phyloP scores from a whole-genome alignment of 1,140 invertebrate genomes.

The Asobara japonica region DNA sequence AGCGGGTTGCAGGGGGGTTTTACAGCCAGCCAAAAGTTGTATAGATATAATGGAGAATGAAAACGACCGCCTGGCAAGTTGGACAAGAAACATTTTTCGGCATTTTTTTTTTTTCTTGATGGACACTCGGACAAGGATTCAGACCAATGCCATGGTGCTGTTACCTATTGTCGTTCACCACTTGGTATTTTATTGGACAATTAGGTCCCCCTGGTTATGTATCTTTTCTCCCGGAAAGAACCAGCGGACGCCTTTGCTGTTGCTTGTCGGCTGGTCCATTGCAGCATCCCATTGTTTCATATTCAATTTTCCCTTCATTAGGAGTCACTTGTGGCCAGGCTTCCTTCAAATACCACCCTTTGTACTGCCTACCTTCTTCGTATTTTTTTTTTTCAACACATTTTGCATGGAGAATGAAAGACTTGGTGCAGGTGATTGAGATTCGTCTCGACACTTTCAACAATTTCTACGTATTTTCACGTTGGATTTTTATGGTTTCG shows the following conservation, averaged over 20 bases:
- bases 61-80: constrained; percentile 31
- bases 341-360: background rate
- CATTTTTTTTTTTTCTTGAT: background rate
- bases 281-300: background rate
- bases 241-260: background rate
- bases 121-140: background rate
- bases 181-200: constrained; percentile 11
- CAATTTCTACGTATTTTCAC: constrained; percentile 36
- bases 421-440: constrained; percentile 20
- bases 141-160: background rate
- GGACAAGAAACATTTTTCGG: background rate
- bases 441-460: constrained; percentile 36
- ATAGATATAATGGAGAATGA: background rate
- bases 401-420: background rate
- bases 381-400: background rate
- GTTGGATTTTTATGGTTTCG: constrained; percentile 25
- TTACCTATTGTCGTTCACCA: background rate
- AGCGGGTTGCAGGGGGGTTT: background rate
- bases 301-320: background rate
- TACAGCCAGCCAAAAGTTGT: background rate
- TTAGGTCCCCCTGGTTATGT: background rate
- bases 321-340: background rate
- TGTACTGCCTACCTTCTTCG: background rate
- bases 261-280: no score
- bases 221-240: background rate